A percentile compares a stretch with the other conserved stretches of the same genome.
Conservation (phyloP, 2,888 invertebrate genomes). For the Perizoma flavofasciatum region DNA sequence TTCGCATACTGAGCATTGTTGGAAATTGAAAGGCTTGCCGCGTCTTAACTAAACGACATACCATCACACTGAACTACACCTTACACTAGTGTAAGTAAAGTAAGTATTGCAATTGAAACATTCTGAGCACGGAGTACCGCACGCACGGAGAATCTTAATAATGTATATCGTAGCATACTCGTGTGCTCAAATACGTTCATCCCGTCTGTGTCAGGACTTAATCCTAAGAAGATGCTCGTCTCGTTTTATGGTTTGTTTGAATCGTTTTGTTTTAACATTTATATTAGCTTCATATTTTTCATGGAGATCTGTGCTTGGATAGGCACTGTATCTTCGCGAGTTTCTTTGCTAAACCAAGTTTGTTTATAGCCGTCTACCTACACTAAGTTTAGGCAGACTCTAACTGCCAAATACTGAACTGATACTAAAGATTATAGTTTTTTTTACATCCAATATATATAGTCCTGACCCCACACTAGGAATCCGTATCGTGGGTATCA, state of each 20-base stretch:
- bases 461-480: no score
- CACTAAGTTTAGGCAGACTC: no score
- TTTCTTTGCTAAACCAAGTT: no score
- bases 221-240: slow-evolving; percentile 43
- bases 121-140: slow-evolving; percentile 28
- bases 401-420: no score
- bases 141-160: slow-evolving; percentile 64
- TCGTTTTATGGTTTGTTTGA: slow-evolving; percentile 40
- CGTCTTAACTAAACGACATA: slow-evolving; percentile 45
- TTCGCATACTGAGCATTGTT: slow-evolving; percentile 71
- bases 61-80: slow-evolving; percentile 8
- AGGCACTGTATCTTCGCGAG: neutral
- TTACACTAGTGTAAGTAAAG: neutral
- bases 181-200: slow-evolving; percentile 49
- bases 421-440: no score
- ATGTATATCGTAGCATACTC: slow-evolving; percentile 49
- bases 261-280: slow-evolving; percentile 35
- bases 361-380: no score
- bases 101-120: slow-evolving; percentile 13
- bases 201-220: slow-evolving; percentile 46
- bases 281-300: slow-evolving; percentile 23
- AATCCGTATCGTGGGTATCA: no score
- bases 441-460: no score
- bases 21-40: slow-evolving; percentile 67
- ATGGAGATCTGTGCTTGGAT: neutral